Evolutionary conservation across 2,113 vertebrate genomes (phyloP), one percentile per base, ranked within the genome.

Genomic region (Gavia stellata): DNA sequence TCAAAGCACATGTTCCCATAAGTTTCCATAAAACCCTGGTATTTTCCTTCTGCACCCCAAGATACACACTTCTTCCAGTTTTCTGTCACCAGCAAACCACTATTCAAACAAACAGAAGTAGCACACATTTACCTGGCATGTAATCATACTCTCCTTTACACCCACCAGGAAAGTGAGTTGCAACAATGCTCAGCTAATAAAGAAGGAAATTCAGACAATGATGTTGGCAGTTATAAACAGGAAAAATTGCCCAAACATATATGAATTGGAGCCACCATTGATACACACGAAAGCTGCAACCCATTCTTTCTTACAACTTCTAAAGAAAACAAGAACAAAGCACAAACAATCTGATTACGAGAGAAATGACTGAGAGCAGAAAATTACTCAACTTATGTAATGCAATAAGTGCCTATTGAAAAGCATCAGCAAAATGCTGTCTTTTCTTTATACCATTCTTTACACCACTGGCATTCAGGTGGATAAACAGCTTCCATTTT

Each of bases 241-340:
- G 53, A 18, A 65, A 80, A 94, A 79, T 58, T 73, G 50, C 81
- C 71, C 67, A 73, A 79, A 81, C 65, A 36, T 7, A 9, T 72
- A 72, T 66, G 73, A 91, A 91, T 15, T 55, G 67, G 74, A 89
- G 36, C 53, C 66, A 91, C 62, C 63, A 42, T 9, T 62, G 62
- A 71, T 15, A n/a, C 18, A 65, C 62, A 75, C 0, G 3, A 77
- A 45, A 81, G 67, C 47, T 73, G 58, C 49, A 94, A 92, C 8
- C 29, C 33, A 55, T 73, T 82, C 62, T 56, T 95, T 78, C 77
- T 67, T 59, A 80, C 58, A 89, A 14, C 38, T 90, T 42, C 81
- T 62, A 45, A 95, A 70, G 73, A 80, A 84, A 96, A 68, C 31
- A 91, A 78, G 91, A 96, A 96, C 86, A 95, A 94, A 92, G 85